Evolutionary conservation across 2,797 vertebrate genomes (phyloP), one percentile per base, ranked within the genome.

Genomic region (Muscicapa comitata): DNA sequence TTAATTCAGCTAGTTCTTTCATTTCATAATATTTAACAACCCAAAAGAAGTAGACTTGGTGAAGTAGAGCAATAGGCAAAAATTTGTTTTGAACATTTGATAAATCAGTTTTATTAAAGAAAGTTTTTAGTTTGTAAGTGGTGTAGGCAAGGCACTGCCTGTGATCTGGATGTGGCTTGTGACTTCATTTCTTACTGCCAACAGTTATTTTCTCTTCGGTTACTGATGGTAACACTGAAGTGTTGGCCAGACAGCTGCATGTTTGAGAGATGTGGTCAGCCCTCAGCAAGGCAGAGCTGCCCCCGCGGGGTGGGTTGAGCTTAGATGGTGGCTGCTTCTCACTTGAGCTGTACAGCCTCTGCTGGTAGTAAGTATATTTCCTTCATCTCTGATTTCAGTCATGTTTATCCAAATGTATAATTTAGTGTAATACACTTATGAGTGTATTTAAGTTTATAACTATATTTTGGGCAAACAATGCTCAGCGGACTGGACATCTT

Each of bases 1-100:
- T 95, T 94, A 89, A 96, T 97, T 96, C 85, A 94, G 67, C 72
- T 97, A 94, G 85, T 94, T 97, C 29, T 50, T 48, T 93, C 37
- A 90, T 83, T 96, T 93, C 59, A 53, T 59, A 93, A 13, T 83
- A 84, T 63, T 88, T 93, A 89, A 96, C 85, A 78, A 55, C 61
- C 18, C 58, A 72, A 73, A 92, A 95, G 94, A 70, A 75, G 88
- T 88, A 91, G 82, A 72, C 21, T 92, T 95, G 73, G 42, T 96
- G 54, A 83, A 51, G 73, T 90, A 90, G 86, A 94, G 55, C 78
- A 86, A 17, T 96, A 96, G 86, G 85, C 53, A 96, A 76, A 94
- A 88, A 83, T 13, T 76, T 76, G 81, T 48, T 95, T 89, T 6
- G 40, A 92, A 67, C 90, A 57, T 53, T 96, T 93, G 78, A 89